phyloP scores from a whole-genome alignment of 2,797 vertebrate genomes.

The Clarias pachynema region DNA sequence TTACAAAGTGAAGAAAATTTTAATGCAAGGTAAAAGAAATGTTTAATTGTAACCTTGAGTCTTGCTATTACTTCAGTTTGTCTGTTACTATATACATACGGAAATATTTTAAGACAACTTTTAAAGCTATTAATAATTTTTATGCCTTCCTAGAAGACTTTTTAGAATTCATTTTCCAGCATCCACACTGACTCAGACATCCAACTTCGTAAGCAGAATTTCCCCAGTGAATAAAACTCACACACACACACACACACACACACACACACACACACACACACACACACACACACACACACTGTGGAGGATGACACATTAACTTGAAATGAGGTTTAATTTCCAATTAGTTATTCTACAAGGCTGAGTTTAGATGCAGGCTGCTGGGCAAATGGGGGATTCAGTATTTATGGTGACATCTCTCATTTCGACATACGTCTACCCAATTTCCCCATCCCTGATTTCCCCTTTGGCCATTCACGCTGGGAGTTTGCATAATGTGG shows the following conservation, averaged over 20 bases:
- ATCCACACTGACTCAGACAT: constrained; percentile 7
- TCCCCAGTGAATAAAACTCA: constrained; percentile 59
- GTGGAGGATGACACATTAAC: constrained; percentile 67
- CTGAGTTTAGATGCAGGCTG: constrained; percentile 47
- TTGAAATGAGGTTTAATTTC: constrained; percentile 71
- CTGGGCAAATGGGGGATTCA: constrained; percentile 67
- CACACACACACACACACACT: constrained; percentile 61
- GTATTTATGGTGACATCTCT: constrained; percentile 70
- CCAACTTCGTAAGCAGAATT: constrained; percentile 34
- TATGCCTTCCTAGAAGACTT: constrained; percentile 3
- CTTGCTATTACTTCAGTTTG: not conserved
- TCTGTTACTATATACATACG: not conserved
- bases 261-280: constrained; percentile 14
- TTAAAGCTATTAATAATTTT: not conserved
- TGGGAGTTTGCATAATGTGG: constrained; percentile 65
- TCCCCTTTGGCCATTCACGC: constrained; percentile 54
- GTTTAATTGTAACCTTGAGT: not conserved
- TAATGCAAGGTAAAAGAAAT: not conserved
- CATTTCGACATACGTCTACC: constrained; percentile 71
- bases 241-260: constrained; percentile 41
- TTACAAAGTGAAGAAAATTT: not conserved
- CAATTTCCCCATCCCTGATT: constrained; percentile 65
- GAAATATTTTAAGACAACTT: not conserved
- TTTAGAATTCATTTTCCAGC: not conserved
- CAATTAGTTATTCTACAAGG: constrained; percentile 71